These are phyloP conservation scores for Bombus haemorrhoidalis DNA, from an alignment of 1,140 invertebrate species.

Conservation along the genomic window DNA sequence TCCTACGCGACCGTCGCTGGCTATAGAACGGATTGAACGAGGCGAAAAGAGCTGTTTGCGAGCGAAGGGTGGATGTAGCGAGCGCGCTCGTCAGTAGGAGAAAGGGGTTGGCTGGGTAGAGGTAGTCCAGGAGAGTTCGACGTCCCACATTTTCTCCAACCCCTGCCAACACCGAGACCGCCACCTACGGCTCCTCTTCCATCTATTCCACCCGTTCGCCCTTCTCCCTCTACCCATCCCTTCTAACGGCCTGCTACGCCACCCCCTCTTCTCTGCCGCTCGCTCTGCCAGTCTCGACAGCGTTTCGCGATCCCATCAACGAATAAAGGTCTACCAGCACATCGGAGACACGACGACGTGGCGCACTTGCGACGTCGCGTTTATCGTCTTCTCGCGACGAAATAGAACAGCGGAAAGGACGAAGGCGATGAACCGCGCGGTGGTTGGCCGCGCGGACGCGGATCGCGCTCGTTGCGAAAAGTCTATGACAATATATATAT, in stretches of 20 bases:
- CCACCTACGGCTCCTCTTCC: constrained; percentile 47
- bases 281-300: constrained; percentile 3
- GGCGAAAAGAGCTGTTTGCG: constrained; percentile 35
- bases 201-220: constrained; percentile 1
- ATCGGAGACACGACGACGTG: constrained; percentile 10
- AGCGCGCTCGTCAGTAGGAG: neutral
- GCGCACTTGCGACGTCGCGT: constrained; percentile 33
- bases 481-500: neutral
- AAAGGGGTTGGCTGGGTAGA: constrained; percentile 13
- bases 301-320: constrained; percentile 41
- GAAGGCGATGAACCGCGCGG: constrained; percentile 5
- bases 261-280: neutral
- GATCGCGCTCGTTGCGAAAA: neutral
- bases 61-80: constrained; percentile 28
- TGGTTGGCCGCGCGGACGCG: neutral
- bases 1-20: constrained; percentile 3
- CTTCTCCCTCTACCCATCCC: constrained; percentile 24
- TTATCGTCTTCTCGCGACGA: constrained; percentile 45
- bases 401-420: constrained; percentile 32
- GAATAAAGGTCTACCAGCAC: constrained; percentile 32
- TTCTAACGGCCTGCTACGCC: constrained; percentile 23
- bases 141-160: constrained; percentile 70
- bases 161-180: constrained; percentile 38
- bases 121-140: constrained; percentile 71
- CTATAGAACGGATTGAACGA: constrained; percentile 27